Conservation (phyloP, 2,888 invertebrate genomes). For the Rapana venosa region DNA sequence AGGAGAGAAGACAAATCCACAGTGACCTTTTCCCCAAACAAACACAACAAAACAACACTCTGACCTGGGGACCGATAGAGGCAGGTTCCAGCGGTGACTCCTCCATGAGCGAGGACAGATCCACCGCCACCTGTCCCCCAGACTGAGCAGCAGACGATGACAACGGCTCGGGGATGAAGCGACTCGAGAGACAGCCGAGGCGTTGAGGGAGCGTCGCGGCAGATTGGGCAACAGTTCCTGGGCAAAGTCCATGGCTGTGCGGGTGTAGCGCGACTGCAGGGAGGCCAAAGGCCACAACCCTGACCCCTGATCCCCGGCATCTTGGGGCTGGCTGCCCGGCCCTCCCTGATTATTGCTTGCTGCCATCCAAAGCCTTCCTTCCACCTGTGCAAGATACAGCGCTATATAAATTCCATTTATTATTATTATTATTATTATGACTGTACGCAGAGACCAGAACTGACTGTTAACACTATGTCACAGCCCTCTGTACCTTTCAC, state of each 20-base stretch:
- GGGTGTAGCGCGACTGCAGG: conserved; percentile 50
- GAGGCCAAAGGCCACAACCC: conserved; percentile 16
- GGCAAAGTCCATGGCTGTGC: conserved; percentile 49
- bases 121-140: conserved; percentile 10
- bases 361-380: background rate
- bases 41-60: background rate
- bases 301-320: background rate
- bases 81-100: background rate
- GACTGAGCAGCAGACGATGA: background rate
- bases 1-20: background rate
- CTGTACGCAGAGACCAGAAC: too few relatives aligned
- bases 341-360: background rate
- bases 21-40: background rate
- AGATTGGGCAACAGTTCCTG: conserved; percentile 52
- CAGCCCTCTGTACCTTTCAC: background rate
- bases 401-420: too few relatives aligned
- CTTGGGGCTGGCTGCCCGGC: conserved; percentile 14
- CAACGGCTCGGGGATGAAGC: background rate
- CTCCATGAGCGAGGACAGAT: conserved; percentile 21
- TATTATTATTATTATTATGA: too few relatives aligned
- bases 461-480: too few relatives aligned
- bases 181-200: background rate
- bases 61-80: conserved; percentile 36
- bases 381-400: too few relatives aligned
- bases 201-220: conserved; percentile 37